Percentiles rank a stretch among this genome's conserved stretches.
phyloP scores from a whole-genome alignment of 64 coral and sea anemone genomes.

The Porites lutea region DNA sequence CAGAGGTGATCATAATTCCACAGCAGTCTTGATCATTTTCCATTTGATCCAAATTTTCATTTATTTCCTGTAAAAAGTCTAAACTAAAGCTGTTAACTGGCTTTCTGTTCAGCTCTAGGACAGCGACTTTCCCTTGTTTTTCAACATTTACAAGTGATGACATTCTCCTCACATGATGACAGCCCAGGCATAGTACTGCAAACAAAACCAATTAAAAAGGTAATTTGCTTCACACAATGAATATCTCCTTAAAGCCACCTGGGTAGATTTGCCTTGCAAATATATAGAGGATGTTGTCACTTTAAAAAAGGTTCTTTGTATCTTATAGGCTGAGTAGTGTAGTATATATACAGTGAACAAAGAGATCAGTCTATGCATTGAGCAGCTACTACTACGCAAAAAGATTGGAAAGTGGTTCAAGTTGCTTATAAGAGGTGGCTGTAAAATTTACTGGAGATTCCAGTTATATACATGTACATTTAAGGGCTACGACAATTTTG shows the following conservation, averaged over 20 bases:
- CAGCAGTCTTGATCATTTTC: slow-evolving; percentile 66
- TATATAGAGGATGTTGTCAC: too few species aligned
- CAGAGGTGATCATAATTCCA: slow-evolving; percentile 85
- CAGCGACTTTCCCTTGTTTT: slow-evolving; percentile 59
- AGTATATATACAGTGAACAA: too few species aligned
- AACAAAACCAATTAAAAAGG: neutral
- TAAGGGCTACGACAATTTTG: too few species aligned
- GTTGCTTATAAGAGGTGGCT: too few species aligned
- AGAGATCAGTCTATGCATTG: too few species aligned
- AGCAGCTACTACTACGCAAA: too few species aligned
- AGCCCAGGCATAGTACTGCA: neutral
- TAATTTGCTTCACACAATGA: neutral
- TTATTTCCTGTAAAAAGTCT: slow-evolving; percentile 89
- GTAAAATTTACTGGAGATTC: too few species aligned
- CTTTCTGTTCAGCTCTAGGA: slow-evolving; percentile 62
- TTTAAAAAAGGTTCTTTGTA: too few species aligned
- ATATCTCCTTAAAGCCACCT: neutral
- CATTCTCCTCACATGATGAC: neutral
- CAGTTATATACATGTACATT: too few species aligned
- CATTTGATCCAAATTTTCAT: slow-evolving; percentile 56
- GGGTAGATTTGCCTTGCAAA: too few species aligned
- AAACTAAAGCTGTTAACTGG: slow-evolving; percentile 94
- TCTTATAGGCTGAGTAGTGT: too few species aligned
- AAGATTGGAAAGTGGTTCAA: too few species aligned
- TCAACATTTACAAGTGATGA: slow-evolving; percentile 75